phyloP scores from a whole-genome alignment of 2,797 vertebrate species.

The Myiotriccus ornatus region DNA sequence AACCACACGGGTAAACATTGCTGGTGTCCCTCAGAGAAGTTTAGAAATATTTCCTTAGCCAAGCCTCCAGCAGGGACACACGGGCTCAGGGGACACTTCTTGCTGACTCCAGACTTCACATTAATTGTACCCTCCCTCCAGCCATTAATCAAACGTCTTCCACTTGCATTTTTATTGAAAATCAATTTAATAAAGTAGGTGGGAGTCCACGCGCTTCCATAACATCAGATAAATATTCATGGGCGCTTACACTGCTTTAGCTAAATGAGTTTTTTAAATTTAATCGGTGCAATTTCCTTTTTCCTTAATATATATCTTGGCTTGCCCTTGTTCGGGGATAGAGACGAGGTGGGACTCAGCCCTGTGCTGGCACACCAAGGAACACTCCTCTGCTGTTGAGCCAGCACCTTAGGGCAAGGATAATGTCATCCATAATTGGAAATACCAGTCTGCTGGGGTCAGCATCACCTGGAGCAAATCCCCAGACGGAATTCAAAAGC shows the following conservation, averaged over 20 bases:
- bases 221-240: slow-evolving; percentile 66
- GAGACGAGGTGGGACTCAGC: neutral
- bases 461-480: accelerated
- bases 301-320: slow-evolving; percentile 18
- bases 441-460: neutral
- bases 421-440: neutral
- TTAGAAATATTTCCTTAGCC: neutral
- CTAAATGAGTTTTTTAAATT: slow-evolving; percentile 55
- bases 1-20: neutral
- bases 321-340: neutral
- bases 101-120: slow-evolving; percentile 45
- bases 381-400: neutral
- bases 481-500: neutral
- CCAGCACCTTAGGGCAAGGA: neutral
- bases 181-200: slow-evolving; percentile 69
- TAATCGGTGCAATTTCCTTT: slow-evolving; percentile 45
- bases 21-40: neutral
- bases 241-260: slow-evolving; percentile 27
- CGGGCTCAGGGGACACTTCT: neutral
- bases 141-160: slow-evolving; percentile 55
- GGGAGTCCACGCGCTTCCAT: slow-evolving; percentile 42
- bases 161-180: slow-evolving; percentile 63
- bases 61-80: neutral
- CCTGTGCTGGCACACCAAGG: neutral
- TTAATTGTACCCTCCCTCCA: neutral